Conservation (phyloP, 2,888 invertebrate species). For the Microdon myrmicae region DNA sequence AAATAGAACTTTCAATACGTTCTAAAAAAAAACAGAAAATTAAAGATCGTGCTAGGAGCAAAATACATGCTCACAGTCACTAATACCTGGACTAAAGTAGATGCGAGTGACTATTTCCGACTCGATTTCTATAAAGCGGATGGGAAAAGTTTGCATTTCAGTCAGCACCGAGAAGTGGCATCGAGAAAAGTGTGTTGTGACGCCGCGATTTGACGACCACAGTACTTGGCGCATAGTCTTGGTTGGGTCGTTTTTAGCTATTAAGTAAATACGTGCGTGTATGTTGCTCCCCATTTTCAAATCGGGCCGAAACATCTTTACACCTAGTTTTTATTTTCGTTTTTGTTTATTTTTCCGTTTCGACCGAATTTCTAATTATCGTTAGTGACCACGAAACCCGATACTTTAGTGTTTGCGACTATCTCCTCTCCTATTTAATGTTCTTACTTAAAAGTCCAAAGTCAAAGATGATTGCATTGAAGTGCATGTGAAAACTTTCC, state of each 20-base stretch:
- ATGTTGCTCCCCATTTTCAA: too few species aligned
- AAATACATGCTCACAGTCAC: constrained; percentile 15
- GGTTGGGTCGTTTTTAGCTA: constrained; percentile 49
- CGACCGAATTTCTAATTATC: constrained; percentile 26
- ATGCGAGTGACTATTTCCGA: constrained; percentile 46
- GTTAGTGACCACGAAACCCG: constrained; percentile 42
- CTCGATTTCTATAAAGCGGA: constrained; percentile 40
- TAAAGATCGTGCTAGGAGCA: too few species aligned
- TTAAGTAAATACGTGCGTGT: too few species aligned
- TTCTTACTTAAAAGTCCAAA: background rate
- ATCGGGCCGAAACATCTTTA: too few species aligned
- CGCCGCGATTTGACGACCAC: constrained; percentile 34
- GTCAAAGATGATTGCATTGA: background rate
- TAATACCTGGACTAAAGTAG: constrained; percentile 23
- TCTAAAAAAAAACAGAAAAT: constrained; percentile 23
- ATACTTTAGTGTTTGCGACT: constrained; percentile 12
- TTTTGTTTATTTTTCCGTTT: constrained; percentile 6
- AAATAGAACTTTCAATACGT: constrained; percentile 28
- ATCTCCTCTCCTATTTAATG: background rate
- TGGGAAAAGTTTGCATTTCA: constrained; percentile 37
- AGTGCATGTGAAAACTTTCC: too few species aligned
- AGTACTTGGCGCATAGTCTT: constrained; percentile 26
- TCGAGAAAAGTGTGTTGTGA: constrained; percentile 49
- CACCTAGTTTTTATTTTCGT: too few species aligned
- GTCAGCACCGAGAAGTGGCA: constrained; percentile 46